phyloP scores from a whole-genome alignment of 2,113 vertebrate genomes.

The Plotosus lineatus region DNA sequence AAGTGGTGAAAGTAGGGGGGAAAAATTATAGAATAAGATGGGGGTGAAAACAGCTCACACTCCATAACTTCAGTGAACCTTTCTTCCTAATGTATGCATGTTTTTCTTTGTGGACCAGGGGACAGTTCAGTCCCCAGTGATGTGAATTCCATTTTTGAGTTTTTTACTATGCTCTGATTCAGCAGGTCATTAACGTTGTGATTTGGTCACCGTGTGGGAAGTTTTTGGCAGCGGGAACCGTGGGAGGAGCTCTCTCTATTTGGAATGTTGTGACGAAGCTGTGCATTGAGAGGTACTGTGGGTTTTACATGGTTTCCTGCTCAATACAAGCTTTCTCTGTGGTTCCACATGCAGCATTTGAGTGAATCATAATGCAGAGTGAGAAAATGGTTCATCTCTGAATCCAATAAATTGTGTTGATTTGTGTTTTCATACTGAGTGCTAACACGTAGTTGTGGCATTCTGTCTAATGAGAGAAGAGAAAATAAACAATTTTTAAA shows the following conservation, averaged over 20 bases:
- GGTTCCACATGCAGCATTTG: no score
- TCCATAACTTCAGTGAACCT: neutral
- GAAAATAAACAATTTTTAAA: no score
- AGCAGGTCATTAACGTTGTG: constrained; percentile 84
- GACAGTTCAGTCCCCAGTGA: neutral
- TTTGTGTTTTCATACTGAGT: no score
- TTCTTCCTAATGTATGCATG: neutral
- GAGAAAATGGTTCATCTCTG: no score
- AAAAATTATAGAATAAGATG: no score
- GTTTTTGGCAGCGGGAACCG: constrained; percentile 83
- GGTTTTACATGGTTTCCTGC: neutral
- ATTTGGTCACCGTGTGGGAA: constrained; percentile 89
- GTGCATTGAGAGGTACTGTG: constrained; percentile 86
- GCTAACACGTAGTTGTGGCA: no score
- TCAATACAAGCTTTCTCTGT: neutral
- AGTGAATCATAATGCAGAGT: no score
- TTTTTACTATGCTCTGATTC: constrained; percentile 7
- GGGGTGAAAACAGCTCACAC: neutral
- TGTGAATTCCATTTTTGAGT: neutral
- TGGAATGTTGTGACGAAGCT: constrained; percentile 83
- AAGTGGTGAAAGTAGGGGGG: no score
- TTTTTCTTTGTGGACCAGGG: neutral
- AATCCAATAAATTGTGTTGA: no score
- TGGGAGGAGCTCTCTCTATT: constrained; percentile 80
- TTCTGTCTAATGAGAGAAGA: no score